These are phyloP conservation scores for Lutraria rhynchaena DNA, from an alignment of 1,140 invertebrate species.

Conservation along the genomic window DNA sequence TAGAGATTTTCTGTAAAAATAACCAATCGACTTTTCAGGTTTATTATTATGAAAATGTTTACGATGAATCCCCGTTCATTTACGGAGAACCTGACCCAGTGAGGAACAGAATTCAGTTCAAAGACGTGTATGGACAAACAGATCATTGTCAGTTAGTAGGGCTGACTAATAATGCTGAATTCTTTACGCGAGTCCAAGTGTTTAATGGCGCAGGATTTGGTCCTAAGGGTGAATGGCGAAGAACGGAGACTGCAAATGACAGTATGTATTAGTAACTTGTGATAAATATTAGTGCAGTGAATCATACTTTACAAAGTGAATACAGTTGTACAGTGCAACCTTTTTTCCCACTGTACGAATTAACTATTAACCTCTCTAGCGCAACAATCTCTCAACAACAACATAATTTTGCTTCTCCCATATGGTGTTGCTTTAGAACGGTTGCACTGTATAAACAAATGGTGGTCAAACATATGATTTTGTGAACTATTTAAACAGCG, in stretches of 20 bases:
- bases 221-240: conserved; percentile 90
- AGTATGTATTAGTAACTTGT: too few species aligned
- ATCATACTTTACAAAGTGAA: too few species aligned
- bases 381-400: too few species aligned
- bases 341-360: too few species aligned
- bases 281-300: too few species aligned
- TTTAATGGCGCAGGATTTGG: conserved; percentile 97
- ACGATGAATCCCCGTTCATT: conserved; percentile 15
- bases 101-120: conserved; percentile 8
- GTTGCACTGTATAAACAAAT: too few species aligned
- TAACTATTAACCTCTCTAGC: too few species aligned
- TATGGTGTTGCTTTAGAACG: too few species aligned
- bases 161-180: not conserved
- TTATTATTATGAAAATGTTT: conserved; percentile 25
- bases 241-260: conserved; percentile 10
- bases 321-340: too few species aligned
- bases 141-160: conserved; percentile 8
- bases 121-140: conserved; percentile 32
- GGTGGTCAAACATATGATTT: too few species aligned
- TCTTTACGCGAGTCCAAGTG: conserved; percentile 92
- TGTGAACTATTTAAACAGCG: too few species aligned
- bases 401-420: too few species aligned
- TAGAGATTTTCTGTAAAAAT: not conserved
- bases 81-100: conserved; percentile 7
- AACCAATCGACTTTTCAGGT: not conserved